Conservation (phyloP, 1,140 invertebrate species). For the Heliconius himera region DNA sequence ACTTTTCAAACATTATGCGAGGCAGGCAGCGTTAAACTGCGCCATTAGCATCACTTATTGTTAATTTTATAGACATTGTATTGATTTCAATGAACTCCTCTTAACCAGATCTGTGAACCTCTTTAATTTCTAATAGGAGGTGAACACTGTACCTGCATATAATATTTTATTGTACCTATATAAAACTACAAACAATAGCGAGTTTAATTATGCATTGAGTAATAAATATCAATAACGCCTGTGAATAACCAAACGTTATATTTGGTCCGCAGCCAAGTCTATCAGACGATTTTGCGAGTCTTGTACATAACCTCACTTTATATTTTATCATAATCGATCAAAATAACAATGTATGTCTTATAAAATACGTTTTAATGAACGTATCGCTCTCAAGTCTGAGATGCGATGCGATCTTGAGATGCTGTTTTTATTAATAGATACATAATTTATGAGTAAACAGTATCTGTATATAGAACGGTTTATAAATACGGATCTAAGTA, state of each 20-base stretch:
- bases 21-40: too few species aligned
- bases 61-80: too few species aligned
- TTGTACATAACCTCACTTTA: conserved; percentile 24
- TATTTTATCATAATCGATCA: background rate
- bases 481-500: too few species aligned
- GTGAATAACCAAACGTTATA: conserved; percentile 3
- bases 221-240: conserved; percentile 13
- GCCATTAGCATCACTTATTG: too few species aligned
- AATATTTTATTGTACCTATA: background rate
- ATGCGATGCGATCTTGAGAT: too few species aligned
- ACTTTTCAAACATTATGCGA: too few species aligned
- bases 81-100: too few species aligned
- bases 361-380: background rate
- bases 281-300: conserved; percentile 35
- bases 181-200: background rate
- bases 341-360: background rate
- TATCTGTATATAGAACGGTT: too few species aligned
- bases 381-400: background rate
- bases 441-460: too few species aligned
- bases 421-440: too few species aligned
- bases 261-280: conserved; percentile 32
- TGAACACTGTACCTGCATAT: background rate
- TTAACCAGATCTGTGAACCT: too few species aligned
- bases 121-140: background rate
- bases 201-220: background rate